Evolutionary conservation across 2,888 invertebrate species (phyloP), one percentile per base, ranked within the genome.

Genomic region (Amphimallon solstitiale): DNA sequence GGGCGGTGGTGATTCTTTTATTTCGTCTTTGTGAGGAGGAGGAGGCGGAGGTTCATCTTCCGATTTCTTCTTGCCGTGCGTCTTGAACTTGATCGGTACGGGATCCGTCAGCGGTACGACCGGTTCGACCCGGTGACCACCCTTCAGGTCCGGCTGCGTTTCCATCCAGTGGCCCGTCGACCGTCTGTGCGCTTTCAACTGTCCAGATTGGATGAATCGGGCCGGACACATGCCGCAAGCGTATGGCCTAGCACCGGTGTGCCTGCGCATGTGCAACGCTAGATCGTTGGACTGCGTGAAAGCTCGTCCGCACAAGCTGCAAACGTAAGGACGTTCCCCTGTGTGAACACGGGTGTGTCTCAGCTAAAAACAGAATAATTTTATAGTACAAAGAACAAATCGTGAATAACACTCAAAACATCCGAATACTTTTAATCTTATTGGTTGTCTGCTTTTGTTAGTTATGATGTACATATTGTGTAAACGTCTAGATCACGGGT

Each of bases 271-370:
- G 76, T 91, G 91, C 12, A 91, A 77, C 0, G 89, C 89, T 52
- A 91, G 81, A 75, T 91, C 90, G 77, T 91, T 90, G 56, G 90
- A 90, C 78, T 91, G 91, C 0, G 90, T 89, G 77, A 91, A 91
- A 1, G 81, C 83, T 12, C 82, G 75, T 10, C 80, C 80, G 68
- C 83, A 83, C 40, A 82, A 77, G 66, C 79, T 82, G 71, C 82
- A 83, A 0, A 82, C 82, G 70, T 83, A 83, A 0, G 83, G 83
- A 6, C 83, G 78, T 72, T 83, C 83, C 0, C 83, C 83, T 1
- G 83, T 83, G 65, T 83, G 83, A 1, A 83, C 83, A 51, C 83
- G 72, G 14, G 82, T 82, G 68, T 83, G 83, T 34, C 83, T 76
- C 40, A 83, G 72, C 81, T 83, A 67, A 17, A n/a, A 77, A 72